A percentile compares a stretch with the other conserved stretches of the same genome.
Evolutionary conservation across 2,888 invertebrate genomes (phyloP).

Genomic region (Agonopterix heracliana): DNA sequence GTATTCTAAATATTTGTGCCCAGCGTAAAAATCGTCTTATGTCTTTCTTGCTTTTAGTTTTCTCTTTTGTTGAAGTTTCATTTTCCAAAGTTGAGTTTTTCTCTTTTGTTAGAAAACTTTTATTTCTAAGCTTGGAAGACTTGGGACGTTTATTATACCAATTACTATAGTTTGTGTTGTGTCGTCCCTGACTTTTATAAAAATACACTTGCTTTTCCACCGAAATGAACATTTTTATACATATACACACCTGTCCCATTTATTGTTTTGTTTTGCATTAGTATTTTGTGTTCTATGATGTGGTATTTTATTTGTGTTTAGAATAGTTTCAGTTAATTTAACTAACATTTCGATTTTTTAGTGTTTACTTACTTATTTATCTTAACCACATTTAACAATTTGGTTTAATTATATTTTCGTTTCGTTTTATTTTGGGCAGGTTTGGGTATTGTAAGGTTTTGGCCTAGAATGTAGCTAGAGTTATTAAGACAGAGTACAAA

Average conservation of each 20-base stretch:
- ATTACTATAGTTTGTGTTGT: conserved; percentile 55
- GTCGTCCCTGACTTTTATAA: conserved; percentile 51
- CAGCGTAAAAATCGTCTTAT: neutral
- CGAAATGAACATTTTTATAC: conserved; percentile 31
- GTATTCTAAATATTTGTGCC: conserved; percentile 1
- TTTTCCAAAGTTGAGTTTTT: neutral
- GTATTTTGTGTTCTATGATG: conserved; percentile 29
- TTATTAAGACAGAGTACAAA: conserved; percentile 75
- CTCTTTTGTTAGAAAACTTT: neutral
- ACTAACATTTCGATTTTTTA: conserved; percentile 57
- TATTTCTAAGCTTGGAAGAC: conserved; percentile 1
- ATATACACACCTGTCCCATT: conserved; percentile 48
- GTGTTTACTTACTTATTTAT: conserved; percentile 47
- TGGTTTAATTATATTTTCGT: conserved; percentile 40
- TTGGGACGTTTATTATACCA: conserved; percentile 10
- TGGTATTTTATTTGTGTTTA: conserved; percentile 45
- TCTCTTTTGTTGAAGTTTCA: neutral
- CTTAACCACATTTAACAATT: conserved; percentile 46
- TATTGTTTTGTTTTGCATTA: conserved; percentile 43
- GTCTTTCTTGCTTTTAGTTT: neutral
- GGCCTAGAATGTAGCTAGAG: conserved; percentile 76
- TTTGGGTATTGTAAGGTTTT: conserved; percentile 75
- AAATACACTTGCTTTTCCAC: conserved; percentile 44
- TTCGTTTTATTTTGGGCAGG: conserved; percentile 70
- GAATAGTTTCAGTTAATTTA: conserved; percentile 62